Conservation (phyloP, 2,797 vertebrate species). For the Rhinoraja longicauda region DNA sequence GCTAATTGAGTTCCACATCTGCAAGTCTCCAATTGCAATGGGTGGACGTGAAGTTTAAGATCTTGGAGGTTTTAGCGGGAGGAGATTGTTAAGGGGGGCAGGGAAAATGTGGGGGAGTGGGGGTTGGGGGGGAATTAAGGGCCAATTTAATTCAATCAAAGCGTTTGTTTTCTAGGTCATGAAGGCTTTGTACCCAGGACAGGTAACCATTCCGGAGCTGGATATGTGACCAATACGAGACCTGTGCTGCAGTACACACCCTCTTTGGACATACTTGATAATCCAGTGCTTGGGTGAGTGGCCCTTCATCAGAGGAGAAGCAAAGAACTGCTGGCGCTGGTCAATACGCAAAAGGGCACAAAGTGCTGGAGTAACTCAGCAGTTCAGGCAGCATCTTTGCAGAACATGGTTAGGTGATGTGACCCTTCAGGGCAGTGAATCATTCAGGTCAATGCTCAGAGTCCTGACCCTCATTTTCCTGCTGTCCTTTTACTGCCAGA, state of each 20-base stretch:
- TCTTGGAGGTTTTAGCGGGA: neutral
- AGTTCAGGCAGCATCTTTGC: too few species aligned
- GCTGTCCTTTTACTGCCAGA: too few species aligned
- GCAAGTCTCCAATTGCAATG: neutral
- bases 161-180: conserved; percentile 43
- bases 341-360: too few species aligned
- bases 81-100: neutral
- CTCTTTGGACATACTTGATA: conserved; percentile 43
- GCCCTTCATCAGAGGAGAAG: neutral
- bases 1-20: neutral
- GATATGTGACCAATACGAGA: conserved; percentile 52
- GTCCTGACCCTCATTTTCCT: too few species aligned
- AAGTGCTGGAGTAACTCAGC: too few species aligned
- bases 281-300: conserved; percentile 45
- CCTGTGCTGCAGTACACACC: conserved; percentile 41
- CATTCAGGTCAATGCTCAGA: too few species aligned
- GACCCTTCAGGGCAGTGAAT: too few species aligned
- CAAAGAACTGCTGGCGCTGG: too few species aligned
- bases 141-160: neutral
- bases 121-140: neutral
- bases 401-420: too few species aligned
- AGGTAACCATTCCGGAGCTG: conserved; percentile 42
- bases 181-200: conserved; percentile 45
- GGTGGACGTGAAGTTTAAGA: neutral
- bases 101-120: neutral